phyloP scores from a whole-genome alignment of 53 echinoderm and acorn worm genomes.

The Actinopyga echinites region DNA sequence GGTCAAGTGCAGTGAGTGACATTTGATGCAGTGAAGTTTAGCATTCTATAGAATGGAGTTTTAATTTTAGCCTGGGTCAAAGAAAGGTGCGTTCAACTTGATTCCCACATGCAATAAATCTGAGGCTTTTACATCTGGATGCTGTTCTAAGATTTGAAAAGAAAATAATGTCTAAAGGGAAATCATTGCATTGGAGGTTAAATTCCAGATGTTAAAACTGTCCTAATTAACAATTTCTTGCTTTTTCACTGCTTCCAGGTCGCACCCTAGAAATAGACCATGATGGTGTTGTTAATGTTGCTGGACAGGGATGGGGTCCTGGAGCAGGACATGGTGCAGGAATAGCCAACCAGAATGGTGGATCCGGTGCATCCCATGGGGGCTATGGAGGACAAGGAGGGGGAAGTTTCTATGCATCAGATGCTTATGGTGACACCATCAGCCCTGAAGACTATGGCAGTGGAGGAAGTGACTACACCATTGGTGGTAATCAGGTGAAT shows the following conservation, averaged over 20 bases:
- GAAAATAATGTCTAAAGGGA: no score
- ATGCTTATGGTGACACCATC: constrained; percentile 69
- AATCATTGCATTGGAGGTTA: no score
- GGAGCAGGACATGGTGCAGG: constrained; percentile 71
- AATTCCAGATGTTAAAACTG: no score
- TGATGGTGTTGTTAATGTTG: constrained; percentile 70
- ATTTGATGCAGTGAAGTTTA: no score
- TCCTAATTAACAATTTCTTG: no score
- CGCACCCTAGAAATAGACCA: constrained; percentile 64
- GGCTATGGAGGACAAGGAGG: constrained; percentile 78
- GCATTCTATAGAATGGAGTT: no score
- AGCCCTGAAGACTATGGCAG: constrained; percentile 69
- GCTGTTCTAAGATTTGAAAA: no score
- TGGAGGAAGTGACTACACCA: constrained; percentile 64
- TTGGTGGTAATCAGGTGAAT: constrained; percentile 21
- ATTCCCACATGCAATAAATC: no score
- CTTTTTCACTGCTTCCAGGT: constrained; percentile 29
- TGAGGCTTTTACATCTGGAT: no score
- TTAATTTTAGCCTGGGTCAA: no score
- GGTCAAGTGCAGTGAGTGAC: no score
- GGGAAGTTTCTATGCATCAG: constrained; percentile 43
- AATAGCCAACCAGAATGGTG: constrained; percentile 56
- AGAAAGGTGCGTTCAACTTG: no score
- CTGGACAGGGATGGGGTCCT: constrained; percentile 59
- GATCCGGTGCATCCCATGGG: constrained; percentile 86